Evolutionary conservation across 2,797 vertebrate species (phyloP), one percentile per base, ranked within the genome.

Genomic region (Notolepis coatsorum): DNA sequence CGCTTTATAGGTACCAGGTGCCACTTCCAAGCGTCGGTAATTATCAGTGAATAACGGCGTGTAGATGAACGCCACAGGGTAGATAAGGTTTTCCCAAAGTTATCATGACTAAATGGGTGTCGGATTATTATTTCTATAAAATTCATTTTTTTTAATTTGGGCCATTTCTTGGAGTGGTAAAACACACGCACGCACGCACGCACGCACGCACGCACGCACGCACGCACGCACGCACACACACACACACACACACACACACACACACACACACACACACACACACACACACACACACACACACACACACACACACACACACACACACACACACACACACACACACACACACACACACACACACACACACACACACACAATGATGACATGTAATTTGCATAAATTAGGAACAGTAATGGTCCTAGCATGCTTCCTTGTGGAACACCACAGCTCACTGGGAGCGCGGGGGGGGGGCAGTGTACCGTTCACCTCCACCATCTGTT

Each of bases 341-440:
- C 25, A 23, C 59, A 42, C 58, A 42, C 27, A 55, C 63, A 78
- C 24, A 51, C 48, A 61, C 59, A 64, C 42, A 47, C 59, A 39
- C 42, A 61, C 47, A 30, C 52, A 63, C 23, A 39, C 45, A 15
- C n/a, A 20, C 46, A 38, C 33, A 12, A 15, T 21, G 1, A 20
- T 18, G 52, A 38, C 52, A 79, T 82, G 77, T 91, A 92, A 92
- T 93, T 86, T 87, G n/a, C n/a, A n/a, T n/a, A n/a, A n/a, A n/a
- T n/a, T n/a, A n/a, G n/a, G n/a, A n/a, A n/a, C n/a, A n/a, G n/a
- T n/a, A n/a, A n/a, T n/a, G n/a, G n/a, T n/a, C n/a, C n/a, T n/a
- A n/a, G n/a, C 82, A 91, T 93, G 91, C 84, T 87, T n/a, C n/a
- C 86, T 90, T 83, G 85, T 85, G 88, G 91, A 80, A 89, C 88